A percentile compares a stretch with the other conserved stretches of the same genome.
These are phyloP conservation scores for Nephrotoma guestfalica DNA, from an alignment of 2,888 invertebrate species.

Conservation along the genomic window DNA sequence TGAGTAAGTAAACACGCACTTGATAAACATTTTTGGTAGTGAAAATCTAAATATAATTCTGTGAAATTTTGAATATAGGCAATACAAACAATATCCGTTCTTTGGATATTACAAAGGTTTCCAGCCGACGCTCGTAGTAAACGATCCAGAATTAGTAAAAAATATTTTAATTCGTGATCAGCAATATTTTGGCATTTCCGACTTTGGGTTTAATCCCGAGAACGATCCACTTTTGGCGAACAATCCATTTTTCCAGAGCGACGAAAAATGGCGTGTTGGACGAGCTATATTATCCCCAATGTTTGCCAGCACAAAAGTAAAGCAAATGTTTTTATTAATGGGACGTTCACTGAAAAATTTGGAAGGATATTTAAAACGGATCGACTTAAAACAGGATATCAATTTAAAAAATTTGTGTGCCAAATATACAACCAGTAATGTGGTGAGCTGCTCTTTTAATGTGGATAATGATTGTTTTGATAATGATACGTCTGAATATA, in stretches of 20 bases:
- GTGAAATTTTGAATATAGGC: no score
- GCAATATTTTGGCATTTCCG: background rate
- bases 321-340: background rate
- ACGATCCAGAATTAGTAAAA: background rate
- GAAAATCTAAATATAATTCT: no score
- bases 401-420: background rate
- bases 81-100: background rate
- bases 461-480: background rate
- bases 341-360: background rate
- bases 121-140: background rate
- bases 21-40: no score
- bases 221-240: background rate
- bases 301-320: background rate
- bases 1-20: background rate
- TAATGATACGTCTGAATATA: background rate
- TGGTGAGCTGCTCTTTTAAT: background rate
- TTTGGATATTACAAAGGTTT: background rate
- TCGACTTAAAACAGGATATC: background rate
- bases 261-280: background rate
- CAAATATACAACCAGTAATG: background rate
- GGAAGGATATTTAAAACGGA: background rate
- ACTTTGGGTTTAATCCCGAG: background rate
- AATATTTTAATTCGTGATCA: background rate
- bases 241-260: background rate
- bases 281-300: background rate